Evolutionary conservation across 1,140 invertebrate genomes (phyloP), one percentile per base, ranked within the genome.

Genomic region (Pachypeltis micranthus): DNA sequence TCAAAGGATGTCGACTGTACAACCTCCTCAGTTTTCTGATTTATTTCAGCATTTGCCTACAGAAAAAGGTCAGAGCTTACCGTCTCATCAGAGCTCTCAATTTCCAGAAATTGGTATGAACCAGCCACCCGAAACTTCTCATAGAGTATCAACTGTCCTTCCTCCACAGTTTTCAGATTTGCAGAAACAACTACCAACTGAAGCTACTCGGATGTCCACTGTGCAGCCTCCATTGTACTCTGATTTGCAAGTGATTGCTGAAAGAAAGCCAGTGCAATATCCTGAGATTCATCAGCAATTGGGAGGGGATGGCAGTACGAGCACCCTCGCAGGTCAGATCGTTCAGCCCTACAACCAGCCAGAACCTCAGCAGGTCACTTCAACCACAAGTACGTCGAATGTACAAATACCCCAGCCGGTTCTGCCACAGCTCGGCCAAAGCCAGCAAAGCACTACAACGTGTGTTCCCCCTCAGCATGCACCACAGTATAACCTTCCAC

Each of bases 221-320:
- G 61, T 63, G 12, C 34, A 58, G 16, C 39, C 44, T 54, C 64
- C 64, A 12, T 59, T 61, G 57, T 23, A 56, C 55, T 54, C 25
- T 51, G 60, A 62, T n/a, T n/a, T n/a, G 24, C 34, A 39, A n/a
- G 34, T 10, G 34, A 39, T 39, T 10, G 7, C 34, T 39, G 7
- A 10, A 39, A n/a, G 10, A n/a, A 10, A 39, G 34, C 10, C n/a
- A n/a, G n/a, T n/a, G n/a, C 34, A 39, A 39, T 10, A 39, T n/a
- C 34, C 10, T n/a, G 10, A 39, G 7, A 39, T 39, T 10, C 34
- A 80, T 44, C 80, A 83, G 64, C 80, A 82, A 65, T 77, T 74
- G 71, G 77, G 69, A n/a, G n/a, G n/a, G n/a, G n/a, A n/a, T n/a
- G n/a, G n/a, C n/a, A n/a, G n/a, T n/a, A n/a, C n/a, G n/a, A n/a